phyloP scores from a whole-genome alignment of 2,888 invertebrate genomes.

The Hoplodrina blanda region DNA sequence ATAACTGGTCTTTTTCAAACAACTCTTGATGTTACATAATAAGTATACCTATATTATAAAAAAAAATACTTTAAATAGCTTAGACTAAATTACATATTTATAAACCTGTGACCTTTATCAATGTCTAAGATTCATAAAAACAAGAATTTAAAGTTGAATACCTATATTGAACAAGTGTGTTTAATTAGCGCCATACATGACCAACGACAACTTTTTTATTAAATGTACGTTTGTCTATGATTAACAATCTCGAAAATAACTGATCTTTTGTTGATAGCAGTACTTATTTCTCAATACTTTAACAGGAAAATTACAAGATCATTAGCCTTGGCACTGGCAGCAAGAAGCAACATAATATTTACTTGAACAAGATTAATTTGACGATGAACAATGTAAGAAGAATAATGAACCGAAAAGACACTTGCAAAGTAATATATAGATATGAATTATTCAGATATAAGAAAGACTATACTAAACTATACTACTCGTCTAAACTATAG shows the following conservation, averaged over 20 bases:
- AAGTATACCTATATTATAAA: not conserved
- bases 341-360: slow-evolving; percentile 29
- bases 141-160: not conserved
- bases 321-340: slow-evolving; percentile 22
- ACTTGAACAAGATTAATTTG: slow-evolving; percentile 19
- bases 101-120: not conserved
- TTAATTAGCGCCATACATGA: too few species aligned
- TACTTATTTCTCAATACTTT: slow-evolving; percentile 2
- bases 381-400: slow-evolving; percentile 14
- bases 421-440: not conserved
- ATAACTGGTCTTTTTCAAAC: too few species aligned
- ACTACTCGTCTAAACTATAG: too few species aligned
- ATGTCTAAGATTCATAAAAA: not conserved
- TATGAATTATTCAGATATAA: not conserved
- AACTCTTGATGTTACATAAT: too few species aligned
- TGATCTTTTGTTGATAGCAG: slow-evolving; percentile 7
- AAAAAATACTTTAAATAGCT: not conserved
- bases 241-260: slow-evolving; percentile 1
- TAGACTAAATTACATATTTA: not conserved
- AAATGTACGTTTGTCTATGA: not conserved
- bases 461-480: slow-evolving; percentile 5
- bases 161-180: too few species aligned
- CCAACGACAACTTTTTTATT: not conserved
- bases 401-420: slow-evolving; percentile 9
- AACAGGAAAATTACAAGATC: slow-evolving; percentile 34